Conservation (phyloP, 2,888 invertebrate species). For the Drosophila limbata region DNA sequence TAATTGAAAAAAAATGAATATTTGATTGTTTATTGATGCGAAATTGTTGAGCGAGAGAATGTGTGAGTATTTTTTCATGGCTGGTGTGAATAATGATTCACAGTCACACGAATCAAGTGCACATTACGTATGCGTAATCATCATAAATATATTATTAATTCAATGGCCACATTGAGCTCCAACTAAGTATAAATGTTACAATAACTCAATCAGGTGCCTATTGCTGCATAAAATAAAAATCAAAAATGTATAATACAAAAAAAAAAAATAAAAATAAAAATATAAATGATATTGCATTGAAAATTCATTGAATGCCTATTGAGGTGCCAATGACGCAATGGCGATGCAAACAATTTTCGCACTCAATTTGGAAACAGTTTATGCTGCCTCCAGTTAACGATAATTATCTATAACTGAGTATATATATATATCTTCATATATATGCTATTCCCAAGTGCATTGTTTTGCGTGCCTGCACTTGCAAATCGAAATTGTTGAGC, state of each 20-base stretch:
- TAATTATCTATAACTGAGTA: constrained; percentile 4
- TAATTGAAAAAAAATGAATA: neutral
- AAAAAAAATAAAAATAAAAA: constrained; percentile 5
- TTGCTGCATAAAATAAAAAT: constrained; percentile 14
- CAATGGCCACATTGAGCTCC: constrained; percentile 35
- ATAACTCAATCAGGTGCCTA: constrained; percentile 55
- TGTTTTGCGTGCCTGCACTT: constrained; percentile 45
- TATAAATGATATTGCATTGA: constrained; percentile 32
- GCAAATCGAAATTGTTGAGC: constrained; percentile 28
- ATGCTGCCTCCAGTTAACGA: constrained; percentile 25
- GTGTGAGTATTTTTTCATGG: neutral
- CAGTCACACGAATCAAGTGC: constrained; percentile 9
- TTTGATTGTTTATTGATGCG: neutral
- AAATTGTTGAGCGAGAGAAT: constrained; percentile 2
- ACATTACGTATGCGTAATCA: constrained; percentile 31
- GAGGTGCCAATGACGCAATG: constrained; percentile 43
- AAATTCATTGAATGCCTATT: constrained; percentile 40
- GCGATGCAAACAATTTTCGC: constrained; percentile 15
- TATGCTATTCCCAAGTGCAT: constrained; percentile 39
- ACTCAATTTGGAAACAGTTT: constrained; percentile 30
- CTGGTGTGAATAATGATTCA: constrained; percentile 13
- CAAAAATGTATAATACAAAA: neutral
- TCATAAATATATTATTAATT: constrained; percentile 49
- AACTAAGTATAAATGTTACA: constrained; percentile 37
- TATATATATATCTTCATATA: constrained; percentile 10